phyloP scores from a whole-genome alignment of 2,113 vertebrate genomes.

The Columbina picui region DNA sequence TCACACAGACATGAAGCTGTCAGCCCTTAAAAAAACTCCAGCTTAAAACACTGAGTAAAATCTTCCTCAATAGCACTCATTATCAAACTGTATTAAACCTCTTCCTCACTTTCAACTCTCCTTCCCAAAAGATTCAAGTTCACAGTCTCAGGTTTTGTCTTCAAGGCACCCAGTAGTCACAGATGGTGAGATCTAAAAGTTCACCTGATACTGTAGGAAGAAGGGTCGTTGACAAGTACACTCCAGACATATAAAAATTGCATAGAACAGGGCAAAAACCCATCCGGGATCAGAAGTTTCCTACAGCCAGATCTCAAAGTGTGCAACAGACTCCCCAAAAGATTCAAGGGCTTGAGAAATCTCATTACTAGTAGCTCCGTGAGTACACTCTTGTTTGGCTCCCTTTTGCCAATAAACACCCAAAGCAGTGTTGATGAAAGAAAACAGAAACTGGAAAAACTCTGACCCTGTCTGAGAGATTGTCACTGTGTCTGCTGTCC shows the following conservation, averaged over 20 bases:
- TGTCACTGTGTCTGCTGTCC: neutral
- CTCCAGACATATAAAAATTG: neutral
- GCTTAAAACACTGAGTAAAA: slow-evolving; percentile 14
- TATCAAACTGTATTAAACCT: neutral
- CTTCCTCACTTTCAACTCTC: neutral
- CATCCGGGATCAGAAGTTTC: neutral
- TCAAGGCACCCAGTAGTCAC: neutral
- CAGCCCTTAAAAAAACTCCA: neutral
- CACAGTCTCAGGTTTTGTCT: neutral
- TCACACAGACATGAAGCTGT: slow-evolving; percentile 16
- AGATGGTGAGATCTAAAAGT: neutral
- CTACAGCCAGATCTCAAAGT: neutral
- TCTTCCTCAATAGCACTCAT: neutral
- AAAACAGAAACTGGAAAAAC: neutral
- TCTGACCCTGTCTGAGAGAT: neutral
- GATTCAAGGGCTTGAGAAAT: neutral
- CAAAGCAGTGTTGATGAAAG: neutral
- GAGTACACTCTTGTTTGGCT: neutral
- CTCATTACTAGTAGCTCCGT: neutral
- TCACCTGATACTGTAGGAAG: neutral
- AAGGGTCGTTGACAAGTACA: neutral
- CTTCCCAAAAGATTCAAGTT: neutral
- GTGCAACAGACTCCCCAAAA: neutral
- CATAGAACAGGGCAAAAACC: neutral
- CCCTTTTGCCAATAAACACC: neutral